Percentiles rank a stretch among this genome's conserved stretches.
phyloP scores from a whole-genome alignment of 2,797 vertebrate species.

The Cuniculus paca region DNA sequence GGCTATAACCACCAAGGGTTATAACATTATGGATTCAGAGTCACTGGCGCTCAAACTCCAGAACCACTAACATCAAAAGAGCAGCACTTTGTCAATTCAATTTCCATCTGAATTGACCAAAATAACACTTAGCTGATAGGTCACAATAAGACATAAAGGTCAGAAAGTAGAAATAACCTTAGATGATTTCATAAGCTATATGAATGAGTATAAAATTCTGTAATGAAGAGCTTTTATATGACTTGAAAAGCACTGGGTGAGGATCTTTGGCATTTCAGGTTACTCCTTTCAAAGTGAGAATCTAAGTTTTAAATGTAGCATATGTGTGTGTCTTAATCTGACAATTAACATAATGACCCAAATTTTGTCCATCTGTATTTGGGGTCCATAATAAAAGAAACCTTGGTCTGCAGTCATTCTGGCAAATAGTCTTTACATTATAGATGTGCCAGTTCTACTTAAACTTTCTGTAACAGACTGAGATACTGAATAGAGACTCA shows the following conservation, averaged over 20 bases:
- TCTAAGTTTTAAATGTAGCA: not conserved
- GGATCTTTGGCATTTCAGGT: not conserved
- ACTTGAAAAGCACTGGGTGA: not conserved
- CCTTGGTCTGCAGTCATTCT: not conserved
- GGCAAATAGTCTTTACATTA: not conserved
- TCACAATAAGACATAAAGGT: not conserved
- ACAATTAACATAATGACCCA: not conserved
- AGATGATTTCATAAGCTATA: not conserved
- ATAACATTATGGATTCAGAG: not conserved
- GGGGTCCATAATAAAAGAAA: not conserved
- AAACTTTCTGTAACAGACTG: not conserved
- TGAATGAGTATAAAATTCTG: not conserved
- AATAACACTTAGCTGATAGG: not conserved
- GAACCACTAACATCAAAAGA: not conserved
- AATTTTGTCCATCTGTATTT: not conserved
- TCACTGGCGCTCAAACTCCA: not conserved
- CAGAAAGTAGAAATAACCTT: not conserved
- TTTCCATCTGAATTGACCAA: not conserved
- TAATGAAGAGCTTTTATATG: constrained; percentile 11
- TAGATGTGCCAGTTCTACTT: not conserved
- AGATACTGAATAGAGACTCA: not conserved
- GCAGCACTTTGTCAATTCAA: not conserved
- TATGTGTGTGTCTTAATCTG: constrained; percentile 1
- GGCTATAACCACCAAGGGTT: not conserved
- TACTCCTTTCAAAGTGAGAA: not conserved